phyloP scores from a whole-genome alignment of 2,888 invertebrate genomes.

The Gasteruption jaculator region DNA sequence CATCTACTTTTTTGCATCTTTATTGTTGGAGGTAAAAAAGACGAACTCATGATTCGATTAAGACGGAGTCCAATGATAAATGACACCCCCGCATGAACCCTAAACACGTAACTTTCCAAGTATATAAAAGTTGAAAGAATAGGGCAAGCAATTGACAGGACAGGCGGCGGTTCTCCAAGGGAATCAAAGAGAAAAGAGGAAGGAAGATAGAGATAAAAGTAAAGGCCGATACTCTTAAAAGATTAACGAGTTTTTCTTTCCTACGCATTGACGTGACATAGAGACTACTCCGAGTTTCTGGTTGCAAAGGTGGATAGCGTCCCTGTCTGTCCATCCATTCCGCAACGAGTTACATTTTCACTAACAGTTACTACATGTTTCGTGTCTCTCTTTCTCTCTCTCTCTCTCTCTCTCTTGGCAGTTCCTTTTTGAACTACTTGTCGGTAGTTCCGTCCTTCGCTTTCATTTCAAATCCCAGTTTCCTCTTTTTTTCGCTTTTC shows the following conservation, averaged over 20 bases:
- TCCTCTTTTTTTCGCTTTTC: slow-evolving; percentile 16
- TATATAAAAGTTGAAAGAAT: slow-evolving; percentile 28
- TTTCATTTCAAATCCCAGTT: slow-evolving; percentile 5
- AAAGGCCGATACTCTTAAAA: slow-evolving; percentile 39
- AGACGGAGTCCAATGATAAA: too few species aligned
- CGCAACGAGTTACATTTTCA: too few species aligned
- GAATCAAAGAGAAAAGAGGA: slow-evolving; percentile 28
- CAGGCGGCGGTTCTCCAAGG: slow-evolving; percentile 29
- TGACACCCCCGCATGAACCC: too few species aligned
- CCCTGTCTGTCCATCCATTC: too few species aligned
- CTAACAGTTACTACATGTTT: too few species aligned
- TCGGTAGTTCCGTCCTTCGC: slow-evolving; percentile 8
- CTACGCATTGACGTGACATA: slow-evolving; percentile 39
- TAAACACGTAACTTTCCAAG: slow-evolving; percentile 21
- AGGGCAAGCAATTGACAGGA: slow-evolving; percentile 27
- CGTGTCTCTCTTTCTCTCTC: slow-evolving; percentile 6
- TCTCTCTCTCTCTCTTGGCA: slow-evolving; percentile 6
- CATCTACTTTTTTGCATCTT: too few species aligned
- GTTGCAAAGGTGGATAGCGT: too few species aligned
- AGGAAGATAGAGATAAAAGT: slow-evolving; percentile 8
- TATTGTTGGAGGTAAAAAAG: too few species aligned
- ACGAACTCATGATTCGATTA: too few species aligned
- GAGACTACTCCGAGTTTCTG: too few species aligned
- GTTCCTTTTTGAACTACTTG: too few species aligned
- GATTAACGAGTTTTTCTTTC: slow-evolving; percentile 41